Evolutionary conservation across 2,888 invertebrate species (phyloP).

Genomic region (Coremacera marginata): DNA sequence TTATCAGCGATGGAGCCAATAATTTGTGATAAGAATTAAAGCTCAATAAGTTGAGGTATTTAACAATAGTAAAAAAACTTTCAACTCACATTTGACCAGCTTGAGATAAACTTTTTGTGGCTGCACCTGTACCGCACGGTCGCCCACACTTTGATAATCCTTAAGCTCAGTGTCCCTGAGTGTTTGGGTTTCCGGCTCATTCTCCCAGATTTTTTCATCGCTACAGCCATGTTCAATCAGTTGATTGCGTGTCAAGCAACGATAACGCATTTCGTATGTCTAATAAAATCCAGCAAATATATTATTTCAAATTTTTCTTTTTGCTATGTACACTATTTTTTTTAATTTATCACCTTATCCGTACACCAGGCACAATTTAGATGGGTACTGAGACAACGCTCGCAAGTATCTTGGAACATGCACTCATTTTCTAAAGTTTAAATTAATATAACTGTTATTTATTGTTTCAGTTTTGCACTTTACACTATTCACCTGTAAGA

Average conservation of each 20-base stretch:
- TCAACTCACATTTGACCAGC: slow-evolving; percentile 74
- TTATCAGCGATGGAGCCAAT: not conserved
- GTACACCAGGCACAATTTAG: slow-evolving; percentile 67
- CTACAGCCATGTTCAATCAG: slow-evolving; percentile 58
- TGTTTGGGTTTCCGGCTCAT: slow-evolving; percentile 55
- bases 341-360: slow-evolving; percentile 59
- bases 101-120: slow-evolving; percentile 75
- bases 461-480: not conserved
- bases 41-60: not conserved
- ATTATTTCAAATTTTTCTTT: not conserved
- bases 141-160: slow-evolving; percentile 64
- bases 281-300: slow-evolving; percentile 35
- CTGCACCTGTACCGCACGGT: slow-evolving; percentile 74
- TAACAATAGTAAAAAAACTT: not conserved
- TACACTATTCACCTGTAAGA: slow-evolving; percentile 15
- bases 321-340: not conserved
- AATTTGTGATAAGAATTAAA: not conserved
- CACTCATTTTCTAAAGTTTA: slow-evolving; percentile 58
- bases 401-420: slow-evolving; percentile 60
- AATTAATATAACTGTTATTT: not conserved
- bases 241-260: slow-evolving; percentile 60
- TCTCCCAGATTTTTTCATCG: slow-evolving; percentile 57
- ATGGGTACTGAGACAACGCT: slow-evolving; percentile 59
- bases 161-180: slow-evolving; percentile 55
- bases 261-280: slow-evolving; percentile 55